Evolutionary conservation across 2,113 vertebrate species (phyloP), one percentile per base, ranked within the genome.

Genomic region (Ophiodon elongatus): DNA sequence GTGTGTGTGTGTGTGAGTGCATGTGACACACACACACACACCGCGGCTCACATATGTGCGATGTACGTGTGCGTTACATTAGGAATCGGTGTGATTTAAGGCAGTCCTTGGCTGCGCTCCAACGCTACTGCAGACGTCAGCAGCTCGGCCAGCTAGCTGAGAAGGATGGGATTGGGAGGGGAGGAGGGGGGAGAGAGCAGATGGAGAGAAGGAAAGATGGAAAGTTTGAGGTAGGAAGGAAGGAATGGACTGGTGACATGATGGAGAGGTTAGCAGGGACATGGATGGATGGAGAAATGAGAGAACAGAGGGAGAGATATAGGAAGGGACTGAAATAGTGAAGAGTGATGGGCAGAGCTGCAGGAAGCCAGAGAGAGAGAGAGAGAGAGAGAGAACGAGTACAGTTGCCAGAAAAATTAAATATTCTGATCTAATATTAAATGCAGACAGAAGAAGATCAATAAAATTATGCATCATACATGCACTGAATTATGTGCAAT

Each of bases 101-200:
- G 83, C 63, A 29, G 85, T 65, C 85, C 73, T 90, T 91, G 88
- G 92, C 91, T 35, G 13, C 43, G 29, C 86, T 93, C 88, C 84
- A 85, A 39, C 14, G 73, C 78, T 76, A 37, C 88, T 90, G 93
- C 92, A 86, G 75, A 92, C 79, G 72, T 94, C 94, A 94, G 89
- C 94, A 93, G 88, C 70, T 35, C 21, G n/a, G 75, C 81, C 57
- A 75, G 76, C 77, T 60, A 33, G 83, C 79, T 45, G 81, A 86
- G 84, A 74, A 70, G 73, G 82, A 85, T 63, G 80, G 56, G 68
- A 45, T 37, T 47, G 35, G 35, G 23, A 2, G 15, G 17, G 43
- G 50, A 29, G 33, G 50, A 4, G 19, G 23, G 64, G 47, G 21
- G 77, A 45, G 59, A 60, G 65, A 80, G 64, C 78, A 89, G 85